A percentile compares a stretch with the other conserved stretches of the same genome.
Conservation (phyloP, 2,888 invertebrate genomes). For the Ennomos erosarius region DNA sequence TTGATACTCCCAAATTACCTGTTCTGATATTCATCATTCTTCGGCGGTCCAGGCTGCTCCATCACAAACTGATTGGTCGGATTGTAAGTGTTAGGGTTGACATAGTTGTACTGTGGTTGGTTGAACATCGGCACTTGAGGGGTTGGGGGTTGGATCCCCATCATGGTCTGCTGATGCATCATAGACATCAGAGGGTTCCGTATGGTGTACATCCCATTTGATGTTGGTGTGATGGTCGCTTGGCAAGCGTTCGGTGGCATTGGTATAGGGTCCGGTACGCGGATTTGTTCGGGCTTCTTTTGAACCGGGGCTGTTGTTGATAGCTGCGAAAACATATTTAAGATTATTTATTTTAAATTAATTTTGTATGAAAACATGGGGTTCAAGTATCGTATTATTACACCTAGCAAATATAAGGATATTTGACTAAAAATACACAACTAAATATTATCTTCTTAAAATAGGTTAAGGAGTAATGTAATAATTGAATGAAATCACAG, state of each 20-base stretch:
- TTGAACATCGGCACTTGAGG: constrained; percentile 53
- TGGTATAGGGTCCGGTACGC: constrained; percentile 76
- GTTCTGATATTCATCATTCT: constrained; percentile 67
- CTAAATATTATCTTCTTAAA: no score
- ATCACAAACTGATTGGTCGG: constrained; percentile 46
- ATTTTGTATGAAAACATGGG: no score
- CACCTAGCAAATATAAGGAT: no score
- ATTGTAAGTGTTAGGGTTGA: constrained; percentile 63
- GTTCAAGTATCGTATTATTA: no score
- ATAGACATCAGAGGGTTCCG: constrained; percentile 89
- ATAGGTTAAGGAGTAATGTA: no score
- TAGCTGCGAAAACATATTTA: constrained; percentile 17
- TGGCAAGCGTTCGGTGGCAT: constrained; percentile 80
- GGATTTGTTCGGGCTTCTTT: constrained; percentile 67
- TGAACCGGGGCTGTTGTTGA: constrained; percentile 45
- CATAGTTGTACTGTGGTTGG: constrained; percentile 64
- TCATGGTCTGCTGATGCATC: constrained; percentile 76
- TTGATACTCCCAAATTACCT: no score
- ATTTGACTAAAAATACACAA: no score
- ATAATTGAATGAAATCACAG: no score
- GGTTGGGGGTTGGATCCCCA: constrained; percentile 57
- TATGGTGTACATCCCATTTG: constrained; percentile 92
- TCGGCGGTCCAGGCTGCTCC: constrained; percentile 53
- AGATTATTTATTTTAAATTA: no score
- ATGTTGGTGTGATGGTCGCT: constrained; percentile 80